These are phyloP conservation scores for Caenorhabditis sinica DNA, from an alignment of 2,888 invertebrate species.

Conservation along the genomic window DNA sequence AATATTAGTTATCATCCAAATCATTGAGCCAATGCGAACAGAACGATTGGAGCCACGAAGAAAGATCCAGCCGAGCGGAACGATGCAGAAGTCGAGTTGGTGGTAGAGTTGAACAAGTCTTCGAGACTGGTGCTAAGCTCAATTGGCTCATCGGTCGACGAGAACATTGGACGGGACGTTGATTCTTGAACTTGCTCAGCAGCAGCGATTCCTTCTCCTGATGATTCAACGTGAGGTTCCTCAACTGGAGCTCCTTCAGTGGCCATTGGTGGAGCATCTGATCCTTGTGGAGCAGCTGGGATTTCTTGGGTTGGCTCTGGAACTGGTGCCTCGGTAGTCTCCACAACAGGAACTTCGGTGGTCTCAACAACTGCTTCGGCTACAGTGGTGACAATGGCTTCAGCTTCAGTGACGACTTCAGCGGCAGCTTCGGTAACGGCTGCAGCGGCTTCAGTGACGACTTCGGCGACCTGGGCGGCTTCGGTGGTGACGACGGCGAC, in stretches of 20 bases:
- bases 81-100: conserved; percentile 19
- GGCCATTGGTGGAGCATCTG: too few relatives aligned
- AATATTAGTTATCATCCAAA: conserved; percentile 30
- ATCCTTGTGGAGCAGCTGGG: not conserved
- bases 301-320: not conserved
- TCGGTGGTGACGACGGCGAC: not conserved
- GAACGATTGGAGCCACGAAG: conserved; percentile 23
- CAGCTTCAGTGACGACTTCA: not conserved
- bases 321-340: not conserved
- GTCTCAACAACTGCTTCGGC: not conserved
- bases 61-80: conserved; percentile 16
- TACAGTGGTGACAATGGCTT: not conserved
- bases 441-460: not conserved
- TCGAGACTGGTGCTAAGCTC: not conserved
- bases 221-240: not conserved
- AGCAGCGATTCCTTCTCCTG: conserved; percentile 1
- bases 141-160: conserved; percentile 8
- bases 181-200: too few relatives aligned
- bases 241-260: not conserved
- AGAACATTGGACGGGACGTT: not conserved
- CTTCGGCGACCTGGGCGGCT: not conserved
- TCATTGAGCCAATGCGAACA: conserved; percentile 33
- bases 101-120: conserved; percentile 10
- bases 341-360: not conserved
- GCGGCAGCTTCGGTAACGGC: not conserved